These are phyloP conservation scores for Cantharis flavilabris DNA, from an alignment of 2,888 invertebrate species.

Conservation along the genomic window DNA sequence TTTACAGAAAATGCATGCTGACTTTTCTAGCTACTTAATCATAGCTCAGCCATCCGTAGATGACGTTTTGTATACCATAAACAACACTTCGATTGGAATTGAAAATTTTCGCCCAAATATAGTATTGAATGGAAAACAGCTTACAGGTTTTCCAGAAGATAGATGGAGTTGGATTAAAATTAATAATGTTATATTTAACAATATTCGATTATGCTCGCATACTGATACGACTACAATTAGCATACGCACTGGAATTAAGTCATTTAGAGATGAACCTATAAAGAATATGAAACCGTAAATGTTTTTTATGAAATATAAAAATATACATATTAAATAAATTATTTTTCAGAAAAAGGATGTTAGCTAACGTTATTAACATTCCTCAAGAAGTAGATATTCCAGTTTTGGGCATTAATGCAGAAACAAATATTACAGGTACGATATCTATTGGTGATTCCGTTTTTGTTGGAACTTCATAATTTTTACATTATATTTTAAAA, in stretches of 20 bases:
- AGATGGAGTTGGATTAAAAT: not conserved
- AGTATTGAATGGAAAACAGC: not conserved
- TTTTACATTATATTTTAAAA: not conserved
- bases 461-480: not conserved
- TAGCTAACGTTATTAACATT: not conserved
- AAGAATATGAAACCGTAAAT: not conserved
- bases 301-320: not conserved
- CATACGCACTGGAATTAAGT: not conserved
- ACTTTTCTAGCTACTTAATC: not conserved
- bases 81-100: not conserved
- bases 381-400: no score
- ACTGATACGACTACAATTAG: not conserved
- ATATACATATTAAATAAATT: not conserved
- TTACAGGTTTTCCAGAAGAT: not conserved
- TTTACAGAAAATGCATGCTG: not conserved
- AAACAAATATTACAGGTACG: not conserved
- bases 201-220: not conserved
- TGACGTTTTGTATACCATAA: not conserved
- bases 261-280: not conserved
- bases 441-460: not conserved
- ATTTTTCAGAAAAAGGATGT: not conserved
- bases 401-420: not conserved
- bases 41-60: not conserved
- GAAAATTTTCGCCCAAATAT: not conserved
- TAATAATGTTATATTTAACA: not conserved